Conservation (phyloP, 2,113 vertebrate species). For the Corvus cornix region DNA sequence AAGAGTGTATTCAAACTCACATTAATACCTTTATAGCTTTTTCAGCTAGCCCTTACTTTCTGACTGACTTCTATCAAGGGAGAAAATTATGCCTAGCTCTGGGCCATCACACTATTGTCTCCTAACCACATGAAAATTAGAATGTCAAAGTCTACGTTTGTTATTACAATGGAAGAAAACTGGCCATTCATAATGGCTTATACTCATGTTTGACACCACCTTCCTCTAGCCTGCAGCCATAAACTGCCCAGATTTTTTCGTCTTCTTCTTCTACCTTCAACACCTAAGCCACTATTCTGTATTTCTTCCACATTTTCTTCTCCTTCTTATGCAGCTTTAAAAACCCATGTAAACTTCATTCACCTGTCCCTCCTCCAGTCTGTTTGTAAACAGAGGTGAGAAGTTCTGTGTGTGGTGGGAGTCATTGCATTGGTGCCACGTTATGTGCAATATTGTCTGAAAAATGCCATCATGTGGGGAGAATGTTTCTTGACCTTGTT, state of each 20-base stretch:
- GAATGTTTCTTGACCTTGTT: background rate
- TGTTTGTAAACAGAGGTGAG: background rate
- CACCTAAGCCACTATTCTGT: rapidly evolving
- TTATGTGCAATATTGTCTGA: rapidly evolving
- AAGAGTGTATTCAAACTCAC: background rate
- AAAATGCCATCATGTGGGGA: rapidly evolving
- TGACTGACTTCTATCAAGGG: background rate
- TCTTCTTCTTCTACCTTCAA: background rate
- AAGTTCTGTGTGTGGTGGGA: background rate
- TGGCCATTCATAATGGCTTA: background rate
- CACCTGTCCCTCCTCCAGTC: background rate
- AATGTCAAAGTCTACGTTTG: background rate
- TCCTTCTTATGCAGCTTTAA: background rate
- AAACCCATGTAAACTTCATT: background rate
- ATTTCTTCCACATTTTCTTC: background rate
- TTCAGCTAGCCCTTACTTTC: background rate
- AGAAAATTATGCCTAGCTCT: background rate
- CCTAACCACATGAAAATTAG: background rate
- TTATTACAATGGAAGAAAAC: background rate
- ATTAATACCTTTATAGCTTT: background rate
- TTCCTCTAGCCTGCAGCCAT: background rate
- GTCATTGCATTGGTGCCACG: rapidly evolving
- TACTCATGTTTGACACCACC: background rate
- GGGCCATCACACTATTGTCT: background rate
- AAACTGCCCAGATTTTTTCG: background rate